Conservation (phyloP, 2,113 vertebrate genomes). For the Platichthys flesus region DNA sequence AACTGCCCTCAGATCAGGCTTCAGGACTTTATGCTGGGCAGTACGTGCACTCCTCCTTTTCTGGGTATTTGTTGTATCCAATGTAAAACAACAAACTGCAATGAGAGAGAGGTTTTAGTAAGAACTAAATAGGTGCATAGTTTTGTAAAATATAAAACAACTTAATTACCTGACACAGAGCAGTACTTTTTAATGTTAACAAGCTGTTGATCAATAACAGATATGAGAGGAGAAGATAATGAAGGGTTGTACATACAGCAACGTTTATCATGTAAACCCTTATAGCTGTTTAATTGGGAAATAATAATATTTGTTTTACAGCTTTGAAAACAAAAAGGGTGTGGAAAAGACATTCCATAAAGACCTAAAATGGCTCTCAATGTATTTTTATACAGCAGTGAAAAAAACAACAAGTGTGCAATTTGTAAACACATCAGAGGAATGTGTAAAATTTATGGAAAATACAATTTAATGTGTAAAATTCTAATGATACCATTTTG, state of each 20-base stretch:
- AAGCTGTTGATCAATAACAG: constrained; percentile 22
- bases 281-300: constrained; percentile 16
- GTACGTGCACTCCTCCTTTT: constrained; percentile 97
- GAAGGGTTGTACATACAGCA: constrained; percentile 27
- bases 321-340: constrained; percentile 22
- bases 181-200: constrained; percentile 26
- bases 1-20: constrained; percentile 96
- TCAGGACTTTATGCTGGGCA: constrained; percentile 96
- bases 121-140: constrained; percentile 18
- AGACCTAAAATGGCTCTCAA: constrained; percentile 4
- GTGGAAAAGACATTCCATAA: constrained; percentile 8
- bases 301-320: constrained; percentile 30
- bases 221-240: constrained; percentile 18
- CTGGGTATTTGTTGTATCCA: constrained; percentile 98
- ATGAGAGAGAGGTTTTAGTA: constrained; percentile 9
- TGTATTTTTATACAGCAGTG: constrained; percentile 13
- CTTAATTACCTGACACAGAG: constrained; percentile 27
- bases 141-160: constrained; percentile 36
- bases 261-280: constrained; percentile 26
- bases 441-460: constrained; percentile 23
- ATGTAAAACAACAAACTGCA: constrained; percentile 84
- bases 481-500: background rate
- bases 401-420: constrained; percentile 2
- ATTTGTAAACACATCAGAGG: constrained; percentile 6
- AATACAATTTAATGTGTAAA: constrained; percentile 10